A percentile compares a stretch with the other conserved stretches of the same genome.
Conservation (phyloP, 2,113 vertebrate species). For the Cavia aperea region DNA sequence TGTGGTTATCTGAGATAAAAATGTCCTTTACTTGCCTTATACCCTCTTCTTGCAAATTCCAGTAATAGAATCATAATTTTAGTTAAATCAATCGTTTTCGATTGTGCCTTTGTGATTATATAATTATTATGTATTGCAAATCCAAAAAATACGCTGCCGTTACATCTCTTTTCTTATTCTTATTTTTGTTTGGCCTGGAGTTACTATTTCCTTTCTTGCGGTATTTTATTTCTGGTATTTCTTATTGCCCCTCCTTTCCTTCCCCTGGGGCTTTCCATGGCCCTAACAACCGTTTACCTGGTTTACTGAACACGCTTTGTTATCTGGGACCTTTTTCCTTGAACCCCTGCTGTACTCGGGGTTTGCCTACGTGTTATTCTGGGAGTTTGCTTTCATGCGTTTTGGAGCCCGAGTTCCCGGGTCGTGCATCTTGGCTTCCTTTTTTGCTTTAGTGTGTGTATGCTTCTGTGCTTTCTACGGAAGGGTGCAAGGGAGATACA, state of each 20-base stretch:
- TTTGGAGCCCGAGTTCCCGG: neutral
- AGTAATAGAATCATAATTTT: neutral
- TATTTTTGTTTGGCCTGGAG: neutral
- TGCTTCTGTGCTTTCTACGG: neutral
- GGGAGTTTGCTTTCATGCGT: neutral
- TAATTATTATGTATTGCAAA: neutral
- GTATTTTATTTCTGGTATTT: neutral
- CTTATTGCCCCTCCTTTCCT: neutral
- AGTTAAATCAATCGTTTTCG: neutral
- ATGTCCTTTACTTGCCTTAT: neutral
- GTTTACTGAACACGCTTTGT: neutral
- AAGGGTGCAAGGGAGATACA: neutral
- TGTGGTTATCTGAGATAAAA: slow-evolving; percentile 11
- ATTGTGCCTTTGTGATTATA: neutral
- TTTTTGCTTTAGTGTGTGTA: neutral
- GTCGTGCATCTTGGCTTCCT: neutral
- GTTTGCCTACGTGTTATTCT: neutral
- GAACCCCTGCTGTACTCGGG: neutral
- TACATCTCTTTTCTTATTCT: neutral
- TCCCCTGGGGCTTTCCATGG: neutral
- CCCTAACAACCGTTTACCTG: neutral
- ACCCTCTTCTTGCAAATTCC: neutral
- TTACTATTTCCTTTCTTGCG: neutral
- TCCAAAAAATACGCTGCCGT: neutral
- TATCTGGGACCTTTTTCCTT: neutral